phyloP scores from a whole-genome alignment of 2,797 vertebrate genomes.

The Xenops minutus region DNA sequence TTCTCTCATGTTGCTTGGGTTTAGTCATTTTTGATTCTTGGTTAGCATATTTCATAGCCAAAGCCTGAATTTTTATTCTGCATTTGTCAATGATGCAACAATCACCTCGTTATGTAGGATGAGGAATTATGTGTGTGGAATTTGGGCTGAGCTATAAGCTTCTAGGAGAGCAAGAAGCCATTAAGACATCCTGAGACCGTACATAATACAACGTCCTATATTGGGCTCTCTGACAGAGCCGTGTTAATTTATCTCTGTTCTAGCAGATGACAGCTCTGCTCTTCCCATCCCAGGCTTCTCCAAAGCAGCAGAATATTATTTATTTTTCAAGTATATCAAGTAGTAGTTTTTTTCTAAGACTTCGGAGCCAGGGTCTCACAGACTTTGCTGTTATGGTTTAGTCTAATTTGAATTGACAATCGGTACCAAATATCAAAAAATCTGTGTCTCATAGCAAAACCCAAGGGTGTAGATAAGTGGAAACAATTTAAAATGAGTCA shows the following conservation, averaged over 20 bases:
- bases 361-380: not conserved
- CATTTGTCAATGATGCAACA: slow-evolving; percentile 27
- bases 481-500: not conserved
- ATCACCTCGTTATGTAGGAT: slow-evolving; percentile 2
- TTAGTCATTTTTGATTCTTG: slow-evolving; percentile 48
- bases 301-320: not conserved
- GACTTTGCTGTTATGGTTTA: not conserved
- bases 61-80: not conserved
- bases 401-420: slow-evolving; percentile 1
- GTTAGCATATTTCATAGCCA: slow-evolving; percentile 41
- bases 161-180: not conserved
- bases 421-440: not conserved
- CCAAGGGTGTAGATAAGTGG: not conserved
- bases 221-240: not conserved
- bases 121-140: slow-evolving; percentile 22
- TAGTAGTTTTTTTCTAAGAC: not conserved
- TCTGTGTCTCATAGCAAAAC: not conserved
- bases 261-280: slow-evolving; percentile 19
- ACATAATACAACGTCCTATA: not conserved
- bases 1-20: not conserved
- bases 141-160: slow-evolving; percentile 36
- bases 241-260: slow-evolving; percentile 9
- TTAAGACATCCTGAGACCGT: not conserved
- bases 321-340: slow-evolving; percentile 1
- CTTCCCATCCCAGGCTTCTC: not conserved